Base-by-base conservation (phyloP, 2,888 invertebrate genomes). In the Drosophila anceps region DNA sequence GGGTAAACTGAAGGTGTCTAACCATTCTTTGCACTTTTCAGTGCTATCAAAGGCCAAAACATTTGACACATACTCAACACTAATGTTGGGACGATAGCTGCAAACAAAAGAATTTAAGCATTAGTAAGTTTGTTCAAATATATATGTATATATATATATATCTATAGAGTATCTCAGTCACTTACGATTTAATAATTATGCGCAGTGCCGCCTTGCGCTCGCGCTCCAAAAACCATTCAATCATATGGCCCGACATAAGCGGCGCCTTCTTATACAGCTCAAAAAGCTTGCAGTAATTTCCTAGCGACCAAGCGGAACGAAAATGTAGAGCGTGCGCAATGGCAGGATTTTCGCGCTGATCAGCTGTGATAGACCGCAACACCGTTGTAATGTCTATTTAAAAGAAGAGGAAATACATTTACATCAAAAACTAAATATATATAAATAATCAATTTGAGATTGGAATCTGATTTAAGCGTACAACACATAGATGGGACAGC, bases 211-310 rank as follows among this genome's bases (percentile, higher is more conserved):
- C 94, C 94, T 97, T 98, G 91, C 99, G 95, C 93, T 99, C 98
- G 91, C 99, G 95, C 81, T 98, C 97, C 92, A 98, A 95, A 95
- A 99, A 99, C 98, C 99, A 98, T 94, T 99, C 99, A 94, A 99
- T 97, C 82, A 99, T 95, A 94, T 97, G 98, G 67, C 97, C 97
- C 51, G 98, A 96, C 99, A 99, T 99, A 91, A 97, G 95, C 24
- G 99, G 99, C 44, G 99, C 97, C 71, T 94, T 93, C 91, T 95
- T 95, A 93, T 99, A 99, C 71, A 99, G 94, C 90, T 96, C 95
- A 94, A 99, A 99, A 93, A 99, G 97, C 93, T 95, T 96, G 93
- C 97, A 96, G 93, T 97, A 97, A 94, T 99, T 98, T 87, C 96
- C 96, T 87, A 97, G 95, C 76, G 97, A 96, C 98, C 98, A 99